Evolutionary conservation across 2,113 vertebrate genomes (phyloP).

Genomic region (Rhizomys pruinosus): DNA sequence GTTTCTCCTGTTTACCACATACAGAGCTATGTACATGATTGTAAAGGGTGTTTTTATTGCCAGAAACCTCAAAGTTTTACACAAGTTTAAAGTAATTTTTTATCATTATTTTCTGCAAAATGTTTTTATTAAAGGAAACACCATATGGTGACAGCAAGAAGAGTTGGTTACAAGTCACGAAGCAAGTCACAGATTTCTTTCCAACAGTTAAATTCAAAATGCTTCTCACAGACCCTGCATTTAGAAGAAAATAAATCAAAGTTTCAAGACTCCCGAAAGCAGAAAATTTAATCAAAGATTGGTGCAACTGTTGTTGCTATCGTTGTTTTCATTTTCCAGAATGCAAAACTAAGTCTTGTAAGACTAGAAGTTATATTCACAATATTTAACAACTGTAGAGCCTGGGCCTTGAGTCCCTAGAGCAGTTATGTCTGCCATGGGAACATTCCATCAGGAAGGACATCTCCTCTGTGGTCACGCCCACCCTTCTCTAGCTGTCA

Average conservation of each 20-base stretch:
- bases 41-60: constrained; percentile 67
- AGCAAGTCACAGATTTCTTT: constrained; percentile 75
- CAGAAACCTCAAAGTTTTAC: constrained; percentile 73
- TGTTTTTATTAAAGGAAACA: constrained; percentile 83
- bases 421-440: background rate
- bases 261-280: constrained; percentile 48
- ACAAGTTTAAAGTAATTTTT: constrained; percentile 76
- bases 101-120: constrained; percentile 80
- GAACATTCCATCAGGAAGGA: fast-evolving
- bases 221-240: constrained; percentile 73
- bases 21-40: constrained; percentile 37
- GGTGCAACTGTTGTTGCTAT: constrained; percentile 3
- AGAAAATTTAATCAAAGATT: constrained; percentile 7
- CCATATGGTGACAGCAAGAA: constrained; percentile 81
- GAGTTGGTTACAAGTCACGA: constrained; percentile 81
- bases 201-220: constrained; percentile 75
- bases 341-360: background rate
- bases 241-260: constrained; percentile 18
- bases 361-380: background rate
- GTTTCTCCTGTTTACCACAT: constrained; percentile 50
- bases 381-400: background rate
- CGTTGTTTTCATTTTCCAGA: constrained; percentile 1
- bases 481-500: background rate
- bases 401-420: background rate
- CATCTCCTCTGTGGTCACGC: background rate